These are phyloP conservation scores for Aramus guarauna DNA, from an alignment of 2,113 vertebrate genomes.

Conservation along the genomic window DNA sequence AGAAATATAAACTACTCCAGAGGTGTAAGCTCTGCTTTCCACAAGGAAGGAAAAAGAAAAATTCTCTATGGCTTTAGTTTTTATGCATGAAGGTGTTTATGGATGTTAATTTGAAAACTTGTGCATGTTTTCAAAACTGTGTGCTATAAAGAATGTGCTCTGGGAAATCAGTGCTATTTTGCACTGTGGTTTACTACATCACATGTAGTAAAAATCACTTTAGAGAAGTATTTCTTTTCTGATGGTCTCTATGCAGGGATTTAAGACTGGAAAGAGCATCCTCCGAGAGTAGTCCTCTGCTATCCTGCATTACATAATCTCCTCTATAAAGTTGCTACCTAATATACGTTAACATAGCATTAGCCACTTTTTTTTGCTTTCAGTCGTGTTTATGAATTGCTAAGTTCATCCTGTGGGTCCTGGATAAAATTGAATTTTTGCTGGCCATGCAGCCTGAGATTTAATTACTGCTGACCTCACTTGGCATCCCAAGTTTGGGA, in stretches of 20 bases:
- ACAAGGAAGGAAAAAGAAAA: background rate
- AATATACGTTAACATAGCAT: background rate
- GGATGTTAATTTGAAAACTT: slow-evolving; percentile 11
- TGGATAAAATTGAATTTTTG: background rate
- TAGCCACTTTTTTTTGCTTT: background rate
- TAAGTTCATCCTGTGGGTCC: background rate
- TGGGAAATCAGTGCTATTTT: background rate
- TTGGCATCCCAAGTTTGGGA: slow-evolving; percentile 25
- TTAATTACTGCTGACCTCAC: slow-evolving; percentile 14
- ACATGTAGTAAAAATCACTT: slow-evolving; percentile 12
- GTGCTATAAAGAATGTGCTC: background rate
- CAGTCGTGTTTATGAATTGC: background rate
- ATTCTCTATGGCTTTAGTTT: background rate
- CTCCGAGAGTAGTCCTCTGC: background rate
- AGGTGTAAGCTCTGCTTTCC: background rate
- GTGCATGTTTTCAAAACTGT: background rate
- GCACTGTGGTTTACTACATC: background rate
- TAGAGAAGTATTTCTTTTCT: background rate
- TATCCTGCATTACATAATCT: background rate
- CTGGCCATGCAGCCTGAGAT: background rate
- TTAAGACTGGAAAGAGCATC: background rate
- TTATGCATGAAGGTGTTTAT: background rate
- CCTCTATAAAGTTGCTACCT: background rate
- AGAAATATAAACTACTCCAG: background rate
- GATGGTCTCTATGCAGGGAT: background rate